Evolutionary conservation across 2,113 vertebrate genomes (phyloP).

Genomic region (Capreolus pygargus): DNA sequence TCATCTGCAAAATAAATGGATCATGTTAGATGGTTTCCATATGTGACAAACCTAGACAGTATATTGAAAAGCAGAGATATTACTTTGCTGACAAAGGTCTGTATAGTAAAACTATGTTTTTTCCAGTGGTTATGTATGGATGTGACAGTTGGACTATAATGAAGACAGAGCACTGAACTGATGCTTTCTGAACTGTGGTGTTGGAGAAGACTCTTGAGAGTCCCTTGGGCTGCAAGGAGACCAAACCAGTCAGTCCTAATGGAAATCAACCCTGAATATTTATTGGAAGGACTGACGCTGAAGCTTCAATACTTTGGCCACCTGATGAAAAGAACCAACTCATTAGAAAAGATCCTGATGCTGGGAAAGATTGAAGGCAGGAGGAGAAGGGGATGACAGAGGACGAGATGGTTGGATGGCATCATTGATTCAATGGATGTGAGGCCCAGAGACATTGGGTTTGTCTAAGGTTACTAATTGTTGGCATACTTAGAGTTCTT

Average conservation of each 20-base stretch:
- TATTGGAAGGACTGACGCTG: background rate
- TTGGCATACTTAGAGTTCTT: background rate
- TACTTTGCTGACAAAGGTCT: background rate
- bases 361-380: background rate
- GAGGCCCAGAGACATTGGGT: background rate
- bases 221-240: background rate
- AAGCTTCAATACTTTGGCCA: background rate
- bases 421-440: background rate
- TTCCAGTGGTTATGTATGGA: background rate
- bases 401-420: background rate
- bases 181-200: background rate
- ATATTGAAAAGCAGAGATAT: background rate
- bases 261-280: background rate
- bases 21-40: background rate
- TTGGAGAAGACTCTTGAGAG: background rate
- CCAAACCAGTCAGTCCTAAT: background rate
- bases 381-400: background rate
- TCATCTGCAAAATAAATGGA: conserved; percentile 37
- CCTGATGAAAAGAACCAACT: background rate
- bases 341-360: background rate
- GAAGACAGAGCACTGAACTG: background rate
- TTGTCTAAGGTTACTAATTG: conserved; percentile 20
- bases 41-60: background rate
- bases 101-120: background rate
- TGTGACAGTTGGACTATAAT: background rate